Evolutionary conservation across 2,797 vertebrate species (phyloP), one percentile per base, ranked within the genome.

Genomic region (Neopelma chrysocephalum): DNA sequence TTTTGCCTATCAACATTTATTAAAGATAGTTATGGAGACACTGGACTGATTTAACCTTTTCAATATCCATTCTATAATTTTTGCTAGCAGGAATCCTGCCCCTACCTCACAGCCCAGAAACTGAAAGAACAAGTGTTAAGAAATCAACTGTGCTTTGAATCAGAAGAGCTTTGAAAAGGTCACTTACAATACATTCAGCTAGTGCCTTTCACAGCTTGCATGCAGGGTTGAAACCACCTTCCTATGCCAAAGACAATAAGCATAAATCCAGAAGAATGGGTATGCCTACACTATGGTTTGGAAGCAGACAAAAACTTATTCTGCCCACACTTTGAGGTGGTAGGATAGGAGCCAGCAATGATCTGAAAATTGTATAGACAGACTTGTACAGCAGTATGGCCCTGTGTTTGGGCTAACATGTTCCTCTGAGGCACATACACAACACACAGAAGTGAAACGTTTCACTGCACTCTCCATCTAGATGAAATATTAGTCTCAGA

Each of bases 11-110:
- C 72, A 90, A 79, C 61, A 70, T 89, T 70, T 87, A 81, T 95
- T 97, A 90, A 87, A 94, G 91, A 89, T 82, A 93, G 48, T 82
- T 95, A 78, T 56, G 83, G 96, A 94, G 88, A 92, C 17, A 10
- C 34, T 89, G 58, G 47, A 89, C 56, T 96, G 89, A 87, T 93
- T 96, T 96, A 97, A 96, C 94, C 77, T 98, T 97, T 97, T 84
- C 91, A 97, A 66, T 87, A 90, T 87, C 73, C 22, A 89, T 90
- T 58, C n/a, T 93, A 40, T 94, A 77, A 80, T 95, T 96, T 93
- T 89, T 61, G 83, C 43, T 92, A 75, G n/a, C 72, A 92, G 86
- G 88, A 71, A 61, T 81, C 87, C 57, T 77, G 50, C 58, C 31
- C 25, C 21, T 87, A 26, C 42, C 34, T 90, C 18, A 23, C 42